phyloP scores from a whole-genome alignment of 2,888 invertebrate genomes.

The Eilema depressum region DNA sequence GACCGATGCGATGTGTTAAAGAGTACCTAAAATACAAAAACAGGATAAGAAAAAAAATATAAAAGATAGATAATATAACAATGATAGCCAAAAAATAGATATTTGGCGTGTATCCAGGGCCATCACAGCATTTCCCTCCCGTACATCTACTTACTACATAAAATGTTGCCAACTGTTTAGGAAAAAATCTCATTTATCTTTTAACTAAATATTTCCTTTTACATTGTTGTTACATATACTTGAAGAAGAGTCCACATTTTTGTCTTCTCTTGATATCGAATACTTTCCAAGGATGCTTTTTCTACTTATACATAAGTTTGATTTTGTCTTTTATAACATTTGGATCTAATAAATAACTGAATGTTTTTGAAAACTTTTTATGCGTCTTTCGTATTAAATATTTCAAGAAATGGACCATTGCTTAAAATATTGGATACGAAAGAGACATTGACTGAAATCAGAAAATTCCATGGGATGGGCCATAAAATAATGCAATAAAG shows the following conservation, averaged over 20 bases:
- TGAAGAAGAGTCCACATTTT: background rate
- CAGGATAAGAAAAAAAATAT: background rate
- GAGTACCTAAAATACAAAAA: no score
- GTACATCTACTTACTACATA: constrained; percentile 15
- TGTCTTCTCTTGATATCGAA: background rate
- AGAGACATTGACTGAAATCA: background rate
- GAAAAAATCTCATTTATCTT: constrained; percentile 20
- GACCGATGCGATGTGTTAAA: no score
- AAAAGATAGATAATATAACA: background rate
- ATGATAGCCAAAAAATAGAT: constrained; percentile 1
- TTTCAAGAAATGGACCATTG: no score
- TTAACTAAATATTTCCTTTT: background rate
- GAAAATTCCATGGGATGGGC: background rate
- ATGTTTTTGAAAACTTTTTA: background rate
- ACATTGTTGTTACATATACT: background rate
- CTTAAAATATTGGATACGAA: background rate
- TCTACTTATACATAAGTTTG: background rate
- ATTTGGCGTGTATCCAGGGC: constrained; percentile 46
- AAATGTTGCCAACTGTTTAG: constrained; percentile 41
- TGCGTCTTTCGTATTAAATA: no score
- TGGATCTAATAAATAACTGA: background rate
- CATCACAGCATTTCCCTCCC: constrained; percentile 33
- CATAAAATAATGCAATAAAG: no score
- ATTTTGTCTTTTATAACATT: background rate
- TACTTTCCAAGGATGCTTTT: background rate